These are phyloP conservation scores for Chaetodon auriga DNA, from an alignment of 2,113 vertebrate species.

Conservation along the genomic window DNA sequence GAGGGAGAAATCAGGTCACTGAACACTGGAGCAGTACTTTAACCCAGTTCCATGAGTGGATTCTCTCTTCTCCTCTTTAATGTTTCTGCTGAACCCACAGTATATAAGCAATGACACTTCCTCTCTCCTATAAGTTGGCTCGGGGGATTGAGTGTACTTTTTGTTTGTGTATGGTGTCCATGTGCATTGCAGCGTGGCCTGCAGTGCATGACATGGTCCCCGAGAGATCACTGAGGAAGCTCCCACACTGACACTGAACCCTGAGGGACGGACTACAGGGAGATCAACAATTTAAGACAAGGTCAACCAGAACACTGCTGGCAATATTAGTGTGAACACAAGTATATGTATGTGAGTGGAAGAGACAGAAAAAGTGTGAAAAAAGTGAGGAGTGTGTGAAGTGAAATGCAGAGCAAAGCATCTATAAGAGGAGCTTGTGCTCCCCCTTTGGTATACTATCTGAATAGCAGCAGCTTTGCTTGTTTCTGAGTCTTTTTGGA, in stretches of 20 bases:
- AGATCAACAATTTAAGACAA: conserved; percentile 17
- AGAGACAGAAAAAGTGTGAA: neutral
- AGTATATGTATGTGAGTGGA: neutral
- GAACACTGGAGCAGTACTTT: conserved; percentile 54
- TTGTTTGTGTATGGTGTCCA: conserved; percentile 4
- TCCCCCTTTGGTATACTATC: conserved; percentile 46
- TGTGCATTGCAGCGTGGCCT: neutral
- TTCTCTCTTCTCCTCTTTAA: conserved; percentile 11
- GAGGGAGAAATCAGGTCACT: conserved; percentile 71
- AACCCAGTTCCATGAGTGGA: conserved; percentile 53
- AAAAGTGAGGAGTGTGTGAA: neutral
- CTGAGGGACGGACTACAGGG: neutral
- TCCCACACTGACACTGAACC: conserved; percentile 21
- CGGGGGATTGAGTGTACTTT: conserved; percentile 6
- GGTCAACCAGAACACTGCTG: conserved; percentile 28
- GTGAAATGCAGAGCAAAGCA: neutral
- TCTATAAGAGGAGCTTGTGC: conserved; percentile 34
- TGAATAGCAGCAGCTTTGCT: conserved; percentile 13
- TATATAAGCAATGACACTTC: conserved; percentile 4
- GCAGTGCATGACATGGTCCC: conserved; percentile 41
- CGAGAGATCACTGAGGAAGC: neutral
- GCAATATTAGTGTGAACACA: conserved; percentile 1
- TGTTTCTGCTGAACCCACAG: conserved; percentile 11
- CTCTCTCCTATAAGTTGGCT: neutral
- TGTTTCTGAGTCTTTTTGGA: neutral